phyloP scores from a whole-genome alignment of 1,140 invertebrate genomes.

The Rhopalosiphum maidis region DNA sequence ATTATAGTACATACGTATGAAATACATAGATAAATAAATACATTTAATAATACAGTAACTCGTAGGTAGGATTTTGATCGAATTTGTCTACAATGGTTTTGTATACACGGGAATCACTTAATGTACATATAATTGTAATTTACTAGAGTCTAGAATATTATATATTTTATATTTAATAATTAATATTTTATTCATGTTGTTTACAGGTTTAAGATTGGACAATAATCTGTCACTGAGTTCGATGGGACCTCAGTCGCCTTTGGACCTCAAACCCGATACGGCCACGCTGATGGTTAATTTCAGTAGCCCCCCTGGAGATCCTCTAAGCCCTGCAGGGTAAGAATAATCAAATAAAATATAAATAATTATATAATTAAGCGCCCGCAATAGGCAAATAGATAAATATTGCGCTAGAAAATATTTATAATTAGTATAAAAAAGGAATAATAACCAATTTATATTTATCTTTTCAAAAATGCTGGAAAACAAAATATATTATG shows the following conservation, averaged over 20 bases:
- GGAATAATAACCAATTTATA: too few species aligned
- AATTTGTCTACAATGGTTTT: not conserved
- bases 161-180: not conserved
- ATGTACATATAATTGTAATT: too few species aligned
- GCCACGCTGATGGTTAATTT: constrained; percentile 75
- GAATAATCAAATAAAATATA: constrained; percentile 39
- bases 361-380: not conserved
- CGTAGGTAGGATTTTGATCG: not conserved
- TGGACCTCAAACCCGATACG: constrained; percentile 85
- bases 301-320: constrained; percentile 69
- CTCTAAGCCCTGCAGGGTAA: constrained; percentile 71
- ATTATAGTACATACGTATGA: not conserved
- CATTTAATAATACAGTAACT: not conserved
- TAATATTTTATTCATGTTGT: constrained; percentile 59
- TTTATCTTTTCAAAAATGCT: too few species aligned
- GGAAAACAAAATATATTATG: not conserved
- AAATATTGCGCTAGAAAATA: too few species aligned
- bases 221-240: constrained; percentile 72
- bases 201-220: constrained; percentile 73
- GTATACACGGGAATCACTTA: too few species aligned
- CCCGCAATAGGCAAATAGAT: too few species aligned
- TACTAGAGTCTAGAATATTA: too few species aligned
- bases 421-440: too few species aligned
- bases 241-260: constrained; percentile 81
- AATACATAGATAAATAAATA: not conserved